Percentiles rank a stretch among this genome's conserved stretches.
These are phyloP conservation scores for Smittia aterrima DNA, from an alignment of 2,888 invertebrate species.

Conservation along the genomic window DNA sequence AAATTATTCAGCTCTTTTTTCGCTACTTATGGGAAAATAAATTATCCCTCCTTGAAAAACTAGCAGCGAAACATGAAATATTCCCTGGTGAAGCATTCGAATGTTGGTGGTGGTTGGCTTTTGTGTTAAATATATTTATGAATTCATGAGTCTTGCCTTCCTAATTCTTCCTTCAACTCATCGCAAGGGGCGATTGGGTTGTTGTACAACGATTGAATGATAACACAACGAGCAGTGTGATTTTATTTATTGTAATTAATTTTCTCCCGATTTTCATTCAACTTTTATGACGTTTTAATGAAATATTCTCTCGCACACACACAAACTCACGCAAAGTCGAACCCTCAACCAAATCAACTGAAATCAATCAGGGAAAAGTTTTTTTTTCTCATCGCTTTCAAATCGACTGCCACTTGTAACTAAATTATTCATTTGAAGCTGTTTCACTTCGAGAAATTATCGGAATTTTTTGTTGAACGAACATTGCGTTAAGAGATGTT, in stretches of 20 bases:
- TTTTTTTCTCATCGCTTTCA: background rate
- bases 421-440: background rate
- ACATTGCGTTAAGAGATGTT: background rate
- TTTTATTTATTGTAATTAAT: background rate
- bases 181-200: background rate
- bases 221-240: too few species aligned
- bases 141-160: background rate
- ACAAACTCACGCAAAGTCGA: background rate
- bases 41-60: background rate
- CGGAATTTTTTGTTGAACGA: background rate
- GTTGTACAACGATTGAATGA: too few species aligned
- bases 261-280: background rate
- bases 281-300: background rate
- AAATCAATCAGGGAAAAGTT: background rate
- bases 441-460: background rate
- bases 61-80: constrained; percentile 1
- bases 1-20: background rate
- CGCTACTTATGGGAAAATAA: constrained; percentile 8
- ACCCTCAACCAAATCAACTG: background rate
- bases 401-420: background rate
- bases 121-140: background rate
- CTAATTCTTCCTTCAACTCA: background rate
- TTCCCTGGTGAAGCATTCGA: background rate
- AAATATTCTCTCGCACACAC: too few species aligned
- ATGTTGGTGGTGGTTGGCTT: background rate